A percentile compares a stretch with the other conserved stretches of the same genome.
Conservation (phyloP, 2,888 invertebrate species). For the Teinopalpus imperialis region DNA sequence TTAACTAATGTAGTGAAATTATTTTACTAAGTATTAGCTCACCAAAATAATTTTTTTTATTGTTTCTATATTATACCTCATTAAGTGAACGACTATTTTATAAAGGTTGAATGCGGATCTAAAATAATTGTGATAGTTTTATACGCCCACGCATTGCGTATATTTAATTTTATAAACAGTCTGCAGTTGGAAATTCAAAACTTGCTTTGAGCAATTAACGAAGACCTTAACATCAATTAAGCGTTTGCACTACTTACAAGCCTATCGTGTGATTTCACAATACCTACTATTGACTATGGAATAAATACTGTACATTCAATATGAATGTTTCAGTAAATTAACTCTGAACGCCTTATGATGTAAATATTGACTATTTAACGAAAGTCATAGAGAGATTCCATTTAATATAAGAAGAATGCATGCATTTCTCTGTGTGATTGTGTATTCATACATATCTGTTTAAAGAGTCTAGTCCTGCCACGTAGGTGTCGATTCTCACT, state of each 20-base stretch:
- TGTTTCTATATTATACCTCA: constrained; percentile 46
- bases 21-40: constrained; percentile 68
- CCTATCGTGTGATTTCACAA: too few relatives aligned
- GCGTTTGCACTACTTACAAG: too few relatives aligned
- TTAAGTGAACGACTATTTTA: constrained; percentile 33
- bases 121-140: constrained; percentile 24
- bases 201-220: too few relatives aligned
- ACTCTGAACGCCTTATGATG: constrained; percentile 41
- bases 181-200: constrained; percentile 2
- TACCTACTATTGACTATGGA: constrained; percentile 4
- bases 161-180: constrained; percentile 4
- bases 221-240: too few relatives aligned
- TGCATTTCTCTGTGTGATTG: constrained; percentile 80
- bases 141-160: constrained; percentile 6
- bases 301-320: too few relatives aligned
- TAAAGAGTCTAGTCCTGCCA: constrained; percentile 76
- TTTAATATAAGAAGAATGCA: constrained; percentile 79
- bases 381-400: constrained; percentile 77
- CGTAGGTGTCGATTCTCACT: constrained; percentile 74
- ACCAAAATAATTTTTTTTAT: constrained; percentile 70
- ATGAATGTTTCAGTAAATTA: constrained; percentile 1
- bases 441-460: constrained; percentile 71
- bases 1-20: constrained; percentile 55
- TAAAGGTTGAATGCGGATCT: constrained; percentile 46
- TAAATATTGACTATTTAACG: constrained; percentile 67